Conservation (phyloP, 2,888 invertebrate genomes). For the Lasioglossum villosulum region DNA sequence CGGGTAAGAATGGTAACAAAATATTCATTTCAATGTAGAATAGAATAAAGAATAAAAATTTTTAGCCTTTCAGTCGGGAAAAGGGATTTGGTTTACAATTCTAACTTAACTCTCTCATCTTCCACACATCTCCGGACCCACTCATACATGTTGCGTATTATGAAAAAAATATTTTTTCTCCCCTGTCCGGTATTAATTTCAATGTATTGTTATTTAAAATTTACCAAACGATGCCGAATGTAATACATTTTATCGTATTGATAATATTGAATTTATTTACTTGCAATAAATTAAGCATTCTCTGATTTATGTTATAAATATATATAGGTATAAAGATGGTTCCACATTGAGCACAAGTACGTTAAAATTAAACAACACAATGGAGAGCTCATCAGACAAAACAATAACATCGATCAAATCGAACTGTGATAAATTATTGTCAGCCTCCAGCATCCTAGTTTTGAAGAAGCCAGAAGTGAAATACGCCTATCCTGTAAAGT, state of each 20-base stretch:
- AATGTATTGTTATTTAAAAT: too few relatives aligned
- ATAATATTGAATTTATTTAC: background rate
- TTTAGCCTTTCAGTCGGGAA: too few relatives aligned
- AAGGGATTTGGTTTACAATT: too few relatives aligned
- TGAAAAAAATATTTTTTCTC: too few relatives aligned
- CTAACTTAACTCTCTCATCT: too few relatives aligned
- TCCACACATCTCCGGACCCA: too few relatives aligned
- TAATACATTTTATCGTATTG: background rate
- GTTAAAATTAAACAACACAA: conserved; percentile 71
- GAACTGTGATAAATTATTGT: conserved; percentile 73
- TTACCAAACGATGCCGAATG: too few relatives aligned
- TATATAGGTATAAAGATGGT: conserved; percentile 74
- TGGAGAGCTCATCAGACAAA: conserved; percentile 75
- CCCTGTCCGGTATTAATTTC: too few relatives aligned
- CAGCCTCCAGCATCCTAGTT: conserved; percentile 73
- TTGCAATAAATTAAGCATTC: background rate
- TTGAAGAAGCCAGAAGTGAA: conserved; percentile 80
- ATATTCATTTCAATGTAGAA: background rate
- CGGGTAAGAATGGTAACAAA: conserved; percentile 72
- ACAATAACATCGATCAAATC: conserved; percentile 75
- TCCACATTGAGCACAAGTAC: conserved; percentile 74
- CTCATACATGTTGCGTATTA: too few relatives aligned
- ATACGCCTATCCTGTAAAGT: conserved; percentile 82
- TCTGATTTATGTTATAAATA: background rate
- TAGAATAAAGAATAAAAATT: too few relatives aligned